These are phyloP conservation scores for Chionis minor DNA, from an alignment of 2,113 vertebrate species.

Conservation along the genomic window DNA sequence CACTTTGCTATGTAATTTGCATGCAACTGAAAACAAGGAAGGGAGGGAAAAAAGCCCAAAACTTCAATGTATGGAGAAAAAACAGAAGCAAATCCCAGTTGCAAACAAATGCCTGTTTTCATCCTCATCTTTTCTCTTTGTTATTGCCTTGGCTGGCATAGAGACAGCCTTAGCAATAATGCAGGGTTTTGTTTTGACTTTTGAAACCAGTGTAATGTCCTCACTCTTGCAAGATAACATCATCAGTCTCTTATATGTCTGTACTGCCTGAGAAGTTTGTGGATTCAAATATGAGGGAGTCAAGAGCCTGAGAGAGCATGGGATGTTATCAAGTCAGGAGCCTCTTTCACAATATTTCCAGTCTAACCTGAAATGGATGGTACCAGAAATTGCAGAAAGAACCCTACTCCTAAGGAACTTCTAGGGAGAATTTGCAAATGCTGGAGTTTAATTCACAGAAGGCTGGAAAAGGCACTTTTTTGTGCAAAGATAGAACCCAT, in stretches of 20 bases:
- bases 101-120: neutral
- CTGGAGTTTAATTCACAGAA: neutral
- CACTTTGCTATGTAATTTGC: neutral
- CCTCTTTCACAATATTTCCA: conserved; percentile 32
- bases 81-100: neutral
- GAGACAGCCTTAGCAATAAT: neutral
- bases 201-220: neutral
- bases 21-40: neutral
- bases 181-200: neutral
- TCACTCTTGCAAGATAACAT: neutral
- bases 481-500: neutral
- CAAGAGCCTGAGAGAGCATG: neutral
- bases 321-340: neutral
- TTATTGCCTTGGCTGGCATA: neutral
- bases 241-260: neutral
- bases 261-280: neutral
- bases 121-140: neutral
- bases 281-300: neutral
- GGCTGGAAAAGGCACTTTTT: neutral
- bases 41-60: neutral
- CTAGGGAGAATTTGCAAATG: neutral
- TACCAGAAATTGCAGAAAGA: neutral
- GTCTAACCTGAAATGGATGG: conserved; percentile 29
- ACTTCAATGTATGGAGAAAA: neutral
- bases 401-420: neutral